Base-by-base conservation (phyloP, 1,140 invertebrate genomes). In the Dermatophagoides farinae region DNA sequence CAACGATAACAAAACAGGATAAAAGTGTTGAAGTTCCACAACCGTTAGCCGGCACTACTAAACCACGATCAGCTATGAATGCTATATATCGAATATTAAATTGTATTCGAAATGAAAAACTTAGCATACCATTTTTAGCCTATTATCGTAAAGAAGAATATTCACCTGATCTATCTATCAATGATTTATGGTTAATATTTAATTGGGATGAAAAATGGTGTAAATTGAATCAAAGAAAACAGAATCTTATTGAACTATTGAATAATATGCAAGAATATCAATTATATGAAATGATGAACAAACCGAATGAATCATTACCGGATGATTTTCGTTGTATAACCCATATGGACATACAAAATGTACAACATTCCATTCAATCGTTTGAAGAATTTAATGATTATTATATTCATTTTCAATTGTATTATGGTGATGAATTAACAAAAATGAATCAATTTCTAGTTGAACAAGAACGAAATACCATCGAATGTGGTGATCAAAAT, bases 131-230 rank as follows among this genome's bases (percentile, higher is more conserved):
- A 1, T 99, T 98, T 69, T 98, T 99, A 66, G 88, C 91, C 0
- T 97, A 96, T 71, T 99, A 99, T 68, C 78, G 95, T 25, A 98
- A 98, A 73, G 96, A 99, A 71, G 92, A 97, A 69, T 88, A 97
- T 0, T 82, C 89, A 67, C 88, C 90, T 0, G 90, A 96, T 67
- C 71, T 98, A 11, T 88, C 83, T 61, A 90, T 97, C 22, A 89
- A 90, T 68, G 93, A 97, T 70, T 72, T 99, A 1, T 99, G 95
- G 95, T 88, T 86, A 70, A 84, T 99, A 1, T 98, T 93, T 71
- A 85, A 88, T 66, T 92, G 79, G 70, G 93, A 97, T 75, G 90
- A 87, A 43, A 92, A 90, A 76, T 98, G 91, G 90, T 96, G 89
- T 70, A 88, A 93, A 70, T 71, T 97, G 38, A 79, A 82, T 64